Evolutionary conservation across 2,888 invertebrate genomes (phyloP), one percentile per base, ranked within the genome.

Genomic region (Platypus cylindrus): DNA sequence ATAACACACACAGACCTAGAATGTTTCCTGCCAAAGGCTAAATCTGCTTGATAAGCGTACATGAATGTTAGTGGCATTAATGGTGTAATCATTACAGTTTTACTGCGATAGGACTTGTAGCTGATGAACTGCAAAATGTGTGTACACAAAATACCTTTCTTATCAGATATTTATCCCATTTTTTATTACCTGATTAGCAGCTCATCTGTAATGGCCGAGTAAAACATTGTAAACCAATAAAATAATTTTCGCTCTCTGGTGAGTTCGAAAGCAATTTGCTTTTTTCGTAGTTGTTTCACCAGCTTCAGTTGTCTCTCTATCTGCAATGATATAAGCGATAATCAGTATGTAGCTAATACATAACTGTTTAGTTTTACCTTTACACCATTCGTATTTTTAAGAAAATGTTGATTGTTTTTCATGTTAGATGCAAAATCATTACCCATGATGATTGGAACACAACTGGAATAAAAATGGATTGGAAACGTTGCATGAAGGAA

Each of bases 271-370:
- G 85, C 82, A 59, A 73, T 66, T 61, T 75, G 69, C 40, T 81
- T 65, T 55, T 83, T 79, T 52, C 81, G 70, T 65, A 85, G 73
- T 60, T 81, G 79, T 59, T 79, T 78, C 57, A 78, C 78, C 68
- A 85, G 70, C 54, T 83, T 82, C 45, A 85, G 75, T 64, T 84
- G 82, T 39, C 83, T 66, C 53, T 83, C 83, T 67, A 82, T 70
- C 83, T 77, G 12, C 2, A 30, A 25, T 12, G 18, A 27, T 5
- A 20, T 26, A 17, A 31, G 5, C 24, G 11, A 24, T 2, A 17
- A 23, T 3, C 14, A 5, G 8, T 46, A 45, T 18, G 32, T 39
- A 45, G 30, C 23, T 26, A 17, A 33, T 37, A 31, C 20, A 39
- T 31, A 33, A 15, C 16, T 25, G 13, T 26, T 15, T 22, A 22